These are phyloP conservation scores for Apocrypta bakeri DNA, from an alignment of 1,140 invertebrate species.

Conservation along the genomic window DNA sequence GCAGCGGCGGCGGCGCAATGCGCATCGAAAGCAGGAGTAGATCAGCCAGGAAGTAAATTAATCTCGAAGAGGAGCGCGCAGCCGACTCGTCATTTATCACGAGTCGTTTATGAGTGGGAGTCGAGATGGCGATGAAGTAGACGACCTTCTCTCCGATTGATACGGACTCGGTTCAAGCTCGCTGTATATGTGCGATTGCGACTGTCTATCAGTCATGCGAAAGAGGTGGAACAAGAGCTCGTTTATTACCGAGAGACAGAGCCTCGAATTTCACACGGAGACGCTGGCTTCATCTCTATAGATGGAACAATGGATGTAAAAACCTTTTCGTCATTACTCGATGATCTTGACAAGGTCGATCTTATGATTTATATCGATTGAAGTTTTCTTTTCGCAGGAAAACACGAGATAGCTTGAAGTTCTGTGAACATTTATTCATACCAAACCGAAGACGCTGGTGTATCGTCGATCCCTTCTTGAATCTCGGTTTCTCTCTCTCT, in stretches of 20 bases:
- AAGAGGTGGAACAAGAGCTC: slow-evolving; percentile 47
- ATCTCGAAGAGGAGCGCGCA: slow-evolving; percentile 53
- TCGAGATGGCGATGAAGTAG: slow-evolving; percentile 49
- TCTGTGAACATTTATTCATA: no score
- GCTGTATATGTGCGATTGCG: slow-evolving; percentile 62
- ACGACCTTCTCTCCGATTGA: slow-evolving; percentile 64
- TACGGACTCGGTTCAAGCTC: slow-evolving; percentile 61
- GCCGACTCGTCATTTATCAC: slow-evolving; percentile 63
- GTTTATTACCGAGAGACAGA: slow-evolving; percentile 27
- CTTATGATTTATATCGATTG: neutral
- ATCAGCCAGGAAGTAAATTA: slow-evolving; percentile 55
- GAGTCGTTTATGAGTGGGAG: slow-evolving; percentile 59
- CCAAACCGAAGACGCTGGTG: neutral
- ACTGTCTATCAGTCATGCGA: slow-evolving; percentile 68
- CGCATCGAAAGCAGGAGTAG: slow-evolving; percentile 12
- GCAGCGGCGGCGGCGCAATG: neutral
- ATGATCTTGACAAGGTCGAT: slow-evolving; percentile 4
- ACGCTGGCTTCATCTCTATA: neutral
- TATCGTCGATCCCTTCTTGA: slow-evolving; percentile 21
- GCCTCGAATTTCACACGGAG: slow-evolving; percentile 23
- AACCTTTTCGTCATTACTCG: neutral
- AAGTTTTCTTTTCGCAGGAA: no score
- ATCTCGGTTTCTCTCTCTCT: no score
- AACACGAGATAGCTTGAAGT: neutral
- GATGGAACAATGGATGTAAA: neutral